phyloP scores from a whole-genome alignment of 37 sponge, comb jelly and placozoan genomes.

The Eunapius fragilis region DNA sequence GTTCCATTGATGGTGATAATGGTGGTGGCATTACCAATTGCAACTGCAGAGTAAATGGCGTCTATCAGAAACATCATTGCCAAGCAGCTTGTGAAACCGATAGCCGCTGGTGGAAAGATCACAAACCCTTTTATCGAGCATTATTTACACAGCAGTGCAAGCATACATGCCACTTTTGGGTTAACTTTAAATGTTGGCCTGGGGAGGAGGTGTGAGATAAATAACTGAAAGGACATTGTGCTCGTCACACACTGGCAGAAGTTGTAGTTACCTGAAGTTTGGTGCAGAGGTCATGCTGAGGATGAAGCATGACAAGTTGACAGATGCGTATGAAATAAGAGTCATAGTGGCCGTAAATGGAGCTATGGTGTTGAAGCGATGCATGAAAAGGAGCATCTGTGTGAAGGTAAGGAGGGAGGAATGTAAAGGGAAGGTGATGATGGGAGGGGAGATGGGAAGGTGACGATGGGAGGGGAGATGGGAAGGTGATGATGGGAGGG shows the following conservation, averaged over 20 bases:
- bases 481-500: too few species aligned
- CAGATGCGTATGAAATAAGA: constrained; percentile 91
- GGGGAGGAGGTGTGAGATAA: background rate
- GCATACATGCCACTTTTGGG: constrained; percentile 77
- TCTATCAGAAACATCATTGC: constrained; percentile 92
- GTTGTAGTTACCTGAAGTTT: constrained; percentile 75
- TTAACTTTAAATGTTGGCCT: constrained; percentile 89
- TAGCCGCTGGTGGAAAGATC: constrained; percentile 76
- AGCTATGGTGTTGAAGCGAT: constrained; percentile 89
- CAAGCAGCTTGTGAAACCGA: constrained; percentile 83
- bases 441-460: too few species aligned
- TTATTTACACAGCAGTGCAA: too few species aligned
- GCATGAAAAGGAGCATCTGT: constrained; percentile 78
- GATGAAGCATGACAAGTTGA: constrained; percentile 94
- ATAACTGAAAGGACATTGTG: too few species aligned
- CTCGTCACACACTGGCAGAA: too few species aligned
- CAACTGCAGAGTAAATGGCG: constrained; percentile 71
- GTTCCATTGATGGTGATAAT: too few species aligned
- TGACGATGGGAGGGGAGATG: too few species aligned
- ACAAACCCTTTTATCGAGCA: too few species aligned
- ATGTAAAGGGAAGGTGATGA: too few species aligned
- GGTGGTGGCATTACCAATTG: constrained; percentile 58
- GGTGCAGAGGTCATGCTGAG: constrained; percentile 93
- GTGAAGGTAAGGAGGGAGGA: too few species aligned
- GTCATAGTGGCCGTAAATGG: constrained; percentile 92